Conservation (phyloP, 2,113 vertebrate genomes). For the Eolophus roseicapilla region DNA sequence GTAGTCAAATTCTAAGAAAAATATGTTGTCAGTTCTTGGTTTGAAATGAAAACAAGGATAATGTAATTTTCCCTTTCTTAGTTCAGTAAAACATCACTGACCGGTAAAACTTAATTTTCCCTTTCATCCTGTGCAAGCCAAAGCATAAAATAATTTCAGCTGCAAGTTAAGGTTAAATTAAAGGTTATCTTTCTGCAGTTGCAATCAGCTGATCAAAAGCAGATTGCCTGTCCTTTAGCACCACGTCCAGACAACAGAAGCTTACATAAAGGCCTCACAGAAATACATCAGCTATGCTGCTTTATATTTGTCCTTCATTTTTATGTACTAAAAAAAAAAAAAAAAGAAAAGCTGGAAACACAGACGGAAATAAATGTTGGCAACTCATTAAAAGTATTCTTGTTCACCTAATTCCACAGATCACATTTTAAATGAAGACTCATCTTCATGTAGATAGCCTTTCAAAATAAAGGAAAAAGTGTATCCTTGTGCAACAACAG, state of each 20-base stretch:
- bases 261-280: constrained; percentile 59
- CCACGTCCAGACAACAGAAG: constrained; percentile 23
- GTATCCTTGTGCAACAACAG: background rate
- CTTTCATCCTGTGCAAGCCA: constrained; percentile 66
- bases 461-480: background rate
- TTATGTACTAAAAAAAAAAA: background rate
- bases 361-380: background rate
- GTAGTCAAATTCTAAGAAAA: constrained; percentile 58
- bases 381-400: constrained; percentile 20
- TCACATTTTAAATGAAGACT: background rate
- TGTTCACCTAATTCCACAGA: constrained; percentile 37
- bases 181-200: constrained; percentile 43
- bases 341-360: constrained; percentile 33
- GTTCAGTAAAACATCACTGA: constrained; percentile 51
- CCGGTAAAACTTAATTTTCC: constrained; percentile 46
- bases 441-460: background rate
- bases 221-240: constrained; percentile 62
- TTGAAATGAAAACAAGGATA: background rate
- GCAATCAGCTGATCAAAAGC: constrained; percentile 64
- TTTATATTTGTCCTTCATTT: constrained; percentile 61
- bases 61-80: constrained; percentile 50
- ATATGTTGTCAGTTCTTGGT: background rate
- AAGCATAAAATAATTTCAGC: constrained; percentile 53
- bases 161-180: constrained; percentile 47
- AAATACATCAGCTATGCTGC: background rate